Evolutionary conservation across 2,797 vertebrate species (phyloP).

Genomic region (Typhlichthys subterraneus): DNA sequence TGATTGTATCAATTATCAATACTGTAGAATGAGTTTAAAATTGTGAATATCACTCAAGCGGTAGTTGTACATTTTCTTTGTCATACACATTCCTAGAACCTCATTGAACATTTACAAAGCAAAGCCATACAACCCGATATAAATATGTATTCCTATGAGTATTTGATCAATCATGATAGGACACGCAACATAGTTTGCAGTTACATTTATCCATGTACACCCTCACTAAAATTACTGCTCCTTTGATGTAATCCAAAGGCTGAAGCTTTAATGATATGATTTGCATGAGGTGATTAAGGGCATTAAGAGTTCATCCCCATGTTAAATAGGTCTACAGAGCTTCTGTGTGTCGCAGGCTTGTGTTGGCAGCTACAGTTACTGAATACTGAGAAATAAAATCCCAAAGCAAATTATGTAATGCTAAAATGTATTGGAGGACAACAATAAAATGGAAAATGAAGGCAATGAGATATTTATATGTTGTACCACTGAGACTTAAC

Average conservation of each 20-base stretch:
- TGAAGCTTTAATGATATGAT: constrained; percentile 58
- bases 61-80: constrained; percentile 32
- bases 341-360: constrained; percentile 23
- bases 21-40: too few species aligned
- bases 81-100: constrained; percentile 41
- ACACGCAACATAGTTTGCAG: constrained; percentile 39
- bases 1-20: too few species aligned
- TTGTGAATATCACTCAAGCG: background rate
- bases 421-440: constrained; percentile 19
- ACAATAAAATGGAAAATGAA: constrained; percentile 18
- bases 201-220: constrained; percentile 34
- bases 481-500: background rate
- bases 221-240: constrained; percentile 48
- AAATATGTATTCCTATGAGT: constrained; percentile 53
- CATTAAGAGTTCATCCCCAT: constrained; percentile 41
- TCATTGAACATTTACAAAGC: constrained; percentile 49
- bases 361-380: constrained; percentile 15
- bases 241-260: constrained; percentile 63
- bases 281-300: constrained; percentile 63
- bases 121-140: constrained; percentile 37
- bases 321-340: constrained; percentile 15
- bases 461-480: background rate
- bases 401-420: constrained; percentile 15
- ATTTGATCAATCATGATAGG: constrained; percentile 60
- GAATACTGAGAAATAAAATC: constrained; percentile 37